A percentile compares a stretch with the other conserved stretches of the same genome.
These are phyloP conservation scores for Tetramorium alpestre DNA, from an alignment of 1,140 invertebrate species.

Conservation along the genomic window DNA sequence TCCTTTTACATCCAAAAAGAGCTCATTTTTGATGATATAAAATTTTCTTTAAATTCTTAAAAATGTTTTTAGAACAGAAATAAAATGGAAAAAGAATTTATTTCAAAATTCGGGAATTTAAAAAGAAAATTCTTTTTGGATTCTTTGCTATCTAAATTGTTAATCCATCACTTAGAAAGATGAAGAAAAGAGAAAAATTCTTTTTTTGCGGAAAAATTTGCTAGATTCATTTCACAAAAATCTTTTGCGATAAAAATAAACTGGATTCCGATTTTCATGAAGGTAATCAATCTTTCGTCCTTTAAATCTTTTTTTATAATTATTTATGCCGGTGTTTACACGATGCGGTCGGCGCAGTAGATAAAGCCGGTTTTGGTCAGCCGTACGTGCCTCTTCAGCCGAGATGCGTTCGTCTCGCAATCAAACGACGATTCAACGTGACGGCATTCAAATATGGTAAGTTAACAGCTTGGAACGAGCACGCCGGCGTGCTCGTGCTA, in stretches of 20 bases:
- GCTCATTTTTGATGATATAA: too few relatives aligned
- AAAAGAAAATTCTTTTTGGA: too few relatives aligned
- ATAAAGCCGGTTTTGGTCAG: neutral
- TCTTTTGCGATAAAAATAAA: neutral
- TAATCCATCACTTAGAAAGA: neutral
- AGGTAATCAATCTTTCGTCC: neutral
- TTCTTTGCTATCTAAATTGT: neutral
- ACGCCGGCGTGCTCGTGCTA: neutral
- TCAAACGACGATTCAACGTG: neutral
- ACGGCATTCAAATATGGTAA: slow-evolving; percentile 16
- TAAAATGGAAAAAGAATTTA: too few relatives aligned
- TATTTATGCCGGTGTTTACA: neutral
- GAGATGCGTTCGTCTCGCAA: neutral
- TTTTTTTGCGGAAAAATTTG: neutral
- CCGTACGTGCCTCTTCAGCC: neutral
- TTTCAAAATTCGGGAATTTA: too few relatives aligned
- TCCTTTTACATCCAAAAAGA: too few relatives aligned
- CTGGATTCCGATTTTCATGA: neutral
- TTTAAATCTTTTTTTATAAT: neutral
- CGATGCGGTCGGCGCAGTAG: neutral
- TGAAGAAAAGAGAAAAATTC: neutral
- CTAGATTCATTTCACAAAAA: neutral
- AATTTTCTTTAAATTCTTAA: too few relatives aligned
- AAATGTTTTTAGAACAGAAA: too few relatives aligned
- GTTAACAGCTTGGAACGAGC: slow-evolving; percentile 31